Base-by-base conservation (phyloP, 2,797 vertebrate genomes). In the Gymnothorax reevesii region DNA sequence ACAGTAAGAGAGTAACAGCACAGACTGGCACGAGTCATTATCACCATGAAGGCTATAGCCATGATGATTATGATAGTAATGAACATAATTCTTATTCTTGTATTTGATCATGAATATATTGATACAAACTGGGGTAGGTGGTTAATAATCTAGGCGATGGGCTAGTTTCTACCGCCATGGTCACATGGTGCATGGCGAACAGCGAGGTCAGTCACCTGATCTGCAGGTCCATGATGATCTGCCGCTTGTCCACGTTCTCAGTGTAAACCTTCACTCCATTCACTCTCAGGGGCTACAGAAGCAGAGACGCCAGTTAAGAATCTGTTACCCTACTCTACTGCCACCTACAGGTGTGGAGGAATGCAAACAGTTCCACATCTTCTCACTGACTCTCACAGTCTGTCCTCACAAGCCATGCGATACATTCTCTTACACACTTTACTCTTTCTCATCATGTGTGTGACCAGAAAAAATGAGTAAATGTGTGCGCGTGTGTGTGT, bases 181-280 rank as follows among this genome's bases (percentile, higher is more conserved):
- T 27, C 17, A 49, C 33, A 4, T 62, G 10, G 49, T 7, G 12
- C 33, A 42, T 42, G 60, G 59, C 0, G 22, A 20, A 59, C 2
- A 13, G 49, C 0, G 57, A 9, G 9, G 1, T n/a, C 15, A 0
- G 52, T 83, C 94, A 99, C 98, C 98, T 99, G 93, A 99, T 97
- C 91, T 99, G 97, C 91, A 99, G 95, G 93, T 99, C 98, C 96
- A 99, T 95, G 93, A 99, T 98, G 85, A 99, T 97, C 92, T 99
- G 98, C 85, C 98, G 95, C 94, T 98, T 99, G 94, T 99, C 98
- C 92, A 99, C 97, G 20, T 99, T 99, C 95, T 99, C 98, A 5
- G 97, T 98, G 91, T 99, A 99, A 22, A 98, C 98, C 89, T 99
- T 99, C 7, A 99, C 97, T 88, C 98, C 98, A 87, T 99, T 98